Percentiles rank a stretch among this genome's conserved stretches.
phyloP scores from a whole-genome alignment of 2,888 invertebrate species.

The Heliconius cydno region DNA sequence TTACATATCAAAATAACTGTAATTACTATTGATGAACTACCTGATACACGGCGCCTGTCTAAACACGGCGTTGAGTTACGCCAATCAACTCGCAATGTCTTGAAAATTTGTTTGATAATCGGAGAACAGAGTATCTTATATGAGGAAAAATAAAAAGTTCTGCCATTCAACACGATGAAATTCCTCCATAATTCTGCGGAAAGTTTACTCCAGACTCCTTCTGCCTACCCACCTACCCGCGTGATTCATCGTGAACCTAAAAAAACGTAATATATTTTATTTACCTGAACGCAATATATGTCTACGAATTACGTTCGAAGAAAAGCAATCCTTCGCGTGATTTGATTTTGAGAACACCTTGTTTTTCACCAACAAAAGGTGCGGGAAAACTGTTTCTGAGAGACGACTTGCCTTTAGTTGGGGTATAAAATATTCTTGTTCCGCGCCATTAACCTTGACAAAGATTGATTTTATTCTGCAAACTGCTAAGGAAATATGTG shows the following conservation, averaged over 20 bases:
- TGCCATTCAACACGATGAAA: background rate
- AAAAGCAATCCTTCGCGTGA: slow-evolving; percentile 15
- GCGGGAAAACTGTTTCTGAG: slow-evolving; percentile 39
- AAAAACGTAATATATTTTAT: background rate
- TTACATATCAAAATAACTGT: too few species aligned
- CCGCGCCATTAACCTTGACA: slow-evolving; percentile 27
- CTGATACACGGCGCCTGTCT: too few species aligned
- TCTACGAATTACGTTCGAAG: background rate
- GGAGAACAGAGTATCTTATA: too few species aligned
- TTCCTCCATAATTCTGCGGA: background rate
- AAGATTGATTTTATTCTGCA: slow-evolving; percentile 29
- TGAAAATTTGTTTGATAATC: too few species aligned
- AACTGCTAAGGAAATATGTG: slow-evolving; percentile 17
- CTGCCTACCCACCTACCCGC: background rate
- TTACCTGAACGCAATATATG: background rate
- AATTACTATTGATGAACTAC: too few species aligned
- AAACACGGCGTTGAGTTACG: background rate
- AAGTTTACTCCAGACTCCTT: background rate
- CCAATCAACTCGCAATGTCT: too few species aligned
- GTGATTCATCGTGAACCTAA: background rate
- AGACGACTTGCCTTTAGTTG: slow-evolving; percentile 34
- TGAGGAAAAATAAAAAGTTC: too few species aligned
- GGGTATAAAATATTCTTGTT: slow-evolving; percentile 29
- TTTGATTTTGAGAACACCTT: slow-evolving; percentile 34
- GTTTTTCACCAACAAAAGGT: slow-evolving; percentile 37